These are phyloP conservation scores for Sesamia inferens DNA, from an alignment of 2,888 invertebrate genomes.

Conservation along the genomic window DNA sequence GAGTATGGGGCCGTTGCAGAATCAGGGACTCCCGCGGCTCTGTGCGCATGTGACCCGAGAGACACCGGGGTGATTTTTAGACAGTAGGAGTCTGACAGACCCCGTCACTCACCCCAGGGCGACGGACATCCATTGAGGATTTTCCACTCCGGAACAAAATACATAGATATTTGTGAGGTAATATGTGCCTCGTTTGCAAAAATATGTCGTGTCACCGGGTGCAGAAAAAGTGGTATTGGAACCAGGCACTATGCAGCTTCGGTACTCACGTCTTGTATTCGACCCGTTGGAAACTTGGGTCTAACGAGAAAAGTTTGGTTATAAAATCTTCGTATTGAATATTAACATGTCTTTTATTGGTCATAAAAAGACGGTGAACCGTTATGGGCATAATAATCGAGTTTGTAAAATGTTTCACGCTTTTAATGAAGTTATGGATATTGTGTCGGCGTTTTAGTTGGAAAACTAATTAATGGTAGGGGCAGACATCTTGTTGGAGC, in stretches of 20 bases:
- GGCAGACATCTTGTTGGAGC: slow-evolving; percentile 42
- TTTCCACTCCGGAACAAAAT: no score
- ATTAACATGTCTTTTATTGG: slow-evolving; percentile 84
- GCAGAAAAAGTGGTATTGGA: slow-evolving; percentile 56
- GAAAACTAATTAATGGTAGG: slow-evolving; percentile 60
- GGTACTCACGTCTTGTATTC: slow-evolving; percentile 68
- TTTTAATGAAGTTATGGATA: slow-evolving; percentile 70
- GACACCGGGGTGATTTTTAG: no score
- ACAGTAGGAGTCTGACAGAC: no score
- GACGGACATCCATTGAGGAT: no score
- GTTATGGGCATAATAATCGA: slow-evolving; percentile 78
- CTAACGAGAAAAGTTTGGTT: slow-evolving; percentile 85
- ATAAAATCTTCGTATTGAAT: slow-evolving; percentile 86
- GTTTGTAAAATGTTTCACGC: slow-evolving; percentile 67
- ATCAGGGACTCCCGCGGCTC: no score
- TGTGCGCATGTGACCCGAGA: no score
- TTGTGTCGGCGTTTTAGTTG: slow-evolving; percentile 67
- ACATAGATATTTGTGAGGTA: no score
- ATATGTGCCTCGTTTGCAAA: slow-evolving; percentile 55
- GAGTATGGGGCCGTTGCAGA: no score
- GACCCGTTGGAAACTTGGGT: slow-evolving; percentile 69
- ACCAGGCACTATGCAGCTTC: slow-evolving; percentile 53
- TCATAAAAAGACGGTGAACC: slow-evolving; percentile 75
- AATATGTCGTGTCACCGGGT: slow-evolving; percentile 44
- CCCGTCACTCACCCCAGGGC: no score